Evolutionary conservation across 2,113 vertebrate species (phyloP), one percentile per base, ranked within the genome.

Genomic region (Dicerorhinus sumatrensis): DNA sequence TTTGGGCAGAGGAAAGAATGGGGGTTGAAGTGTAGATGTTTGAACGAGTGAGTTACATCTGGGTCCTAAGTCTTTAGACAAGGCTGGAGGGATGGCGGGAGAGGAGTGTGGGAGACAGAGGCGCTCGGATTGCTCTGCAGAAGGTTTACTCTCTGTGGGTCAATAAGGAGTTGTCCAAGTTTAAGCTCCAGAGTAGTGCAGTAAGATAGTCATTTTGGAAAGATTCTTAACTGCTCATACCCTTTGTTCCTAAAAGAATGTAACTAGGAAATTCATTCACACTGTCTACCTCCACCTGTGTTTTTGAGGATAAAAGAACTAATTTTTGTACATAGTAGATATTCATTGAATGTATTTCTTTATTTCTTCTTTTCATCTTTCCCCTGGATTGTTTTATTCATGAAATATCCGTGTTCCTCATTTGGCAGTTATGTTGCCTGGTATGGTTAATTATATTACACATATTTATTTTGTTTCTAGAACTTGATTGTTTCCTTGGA

Each of bases 401-500:
- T 6, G 21, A 76, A 90, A 84, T 67, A 46, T 13, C 12, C 8
- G 9, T 29, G 13, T 33, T 92, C 48, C 60, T 89, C n/a, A 23
- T 62, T 51, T 70, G 16, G 27, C 33, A 73, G 2, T 88, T 69
- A 4, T 6, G 12, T 42, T 82, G 54, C 65, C 54, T 93, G 14
- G 9, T 60, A 21, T 60, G 20, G 20, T 65, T 94, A 21, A 39
- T 82, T 92, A 10, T 72, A 60, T 69, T 83, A 63, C 25, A 73
- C 46, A 0, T 56, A 23, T 56, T 85, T 88, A 67, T 65, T 89
- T 96, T 94, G 62, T 76, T 93, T 89, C 46, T 82, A 51, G 77
- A 81, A 76, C 27, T 80, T 73, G 54, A 25, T 14, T 51, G 3
- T 92, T 77, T 51, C 33, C 48, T 96, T 60, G 39, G 36, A 16